These are phyloP conservation scores for Pinctada fucata DNA, from an alignment of 2,888 invertebrate species.

Conservation along the genomic window DNA sequence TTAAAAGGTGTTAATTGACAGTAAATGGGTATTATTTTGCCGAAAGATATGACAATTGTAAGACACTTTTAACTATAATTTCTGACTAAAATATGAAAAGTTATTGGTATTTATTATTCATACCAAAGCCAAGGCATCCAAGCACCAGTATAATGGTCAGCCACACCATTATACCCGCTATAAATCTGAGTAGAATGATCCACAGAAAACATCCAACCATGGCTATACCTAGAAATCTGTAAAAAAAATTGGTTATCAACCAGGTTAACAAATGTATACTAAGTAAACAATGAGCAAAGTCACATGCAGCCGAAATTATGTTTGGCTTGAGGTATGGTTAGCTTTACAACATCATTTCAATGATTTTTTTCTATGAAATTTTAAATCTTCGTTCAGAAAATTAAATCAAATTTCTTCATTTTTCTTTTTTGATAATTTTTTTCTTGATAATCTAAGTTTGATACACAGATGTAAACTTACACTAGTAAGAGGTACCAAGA, in stretches of 20 bases:
- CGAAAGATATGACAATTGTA: not conserved
- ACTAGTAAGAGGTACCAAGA: slow-evolving; percentile 85
- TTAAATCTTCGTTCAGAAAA: too few relatives aligned
- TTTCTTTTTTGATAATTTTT: too few relatives aligned
- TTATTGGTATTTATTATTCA: slow-evolving; percentile 33
- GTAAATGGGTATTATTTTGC: not conserved
- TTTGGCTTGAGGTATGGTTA: too few relatives aligned
- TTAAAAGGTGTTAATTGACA: not conserved
- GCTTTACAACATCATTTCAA: not conserved
- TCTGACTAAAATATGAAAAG: not conserved
- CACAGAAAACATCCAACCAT: slow-evolving; percentile 88
- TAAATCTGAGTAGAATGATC: slow-evolving; percentile 91
- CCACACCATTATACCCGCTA: slow-evolving; percentile 93
- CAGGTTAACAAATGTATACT: not conserved
- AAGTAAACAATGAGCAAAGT: not conserved
- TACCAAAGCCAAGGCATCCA: slow-evolving; percentile 83
- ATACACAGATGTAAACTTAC: slow-evolving; percentile 66
- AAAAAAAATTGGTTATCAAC: not conserved
- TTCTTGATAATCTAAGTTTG: too few relatives aligned
- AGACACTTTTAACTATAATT: not conserved
- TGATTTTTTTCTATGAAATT: not conserved
- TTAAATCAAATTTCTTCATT: too few relatives aligned
- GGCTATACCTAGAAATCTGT: slow-evolving; percentile 75
- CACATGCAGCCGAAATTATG: too few relatives aligned
- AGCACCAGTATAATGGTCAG: slow-evolving; percentile 87